Conservation (phyloP, 1,140 invertebrate genomes). For the Acromyrmex heyeri region DNA sequence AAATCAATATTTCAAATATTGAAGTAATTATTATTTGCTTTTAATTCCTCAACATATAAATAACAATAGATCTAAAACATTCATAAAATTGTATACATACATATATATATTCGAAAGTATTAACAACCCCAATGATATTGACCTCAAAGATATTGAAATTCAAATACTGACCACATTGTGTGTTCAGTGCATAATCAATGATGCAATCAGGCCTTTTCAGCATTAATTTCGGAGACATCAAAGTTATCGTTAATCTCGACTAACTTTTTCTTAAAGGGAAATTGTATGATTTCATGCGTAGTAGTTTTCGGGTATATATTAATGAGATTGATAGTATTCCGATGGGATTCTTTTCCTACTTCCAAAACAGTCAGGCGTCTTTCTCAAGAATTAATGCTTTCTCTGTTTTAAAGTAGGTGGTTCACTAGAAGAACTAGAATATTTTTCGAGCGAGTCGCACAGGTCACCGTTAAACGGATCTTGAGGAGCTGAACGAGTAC, state of each 20-base stretch:
- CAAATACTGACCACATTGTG: slow-evolving; percentile 5
- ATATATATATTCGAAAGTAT: neutral
- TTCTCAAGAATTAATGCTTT: slow-evolving; percentile 52
- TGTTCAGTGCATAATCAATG: neutral
- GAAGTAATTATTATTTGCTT: neutral
- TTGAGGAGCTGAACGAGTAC: slow-evolving; percentile 24
- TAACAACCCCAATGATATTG: neutral
- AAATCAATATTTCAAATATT: neutral
- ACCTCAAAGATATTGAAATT: neutral
- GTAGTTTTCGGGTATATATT: slow-evolving; percentile 53
- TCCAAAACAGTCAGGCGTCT: slow-evolving; percentile 21
- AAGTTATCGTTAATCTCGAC: slow-evolving; percentile 45
- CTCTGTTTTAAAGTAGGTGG: slow-evolving; percentile 63
- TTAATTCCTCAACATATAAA: neutral
- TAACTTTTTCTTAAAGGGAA: neutral
- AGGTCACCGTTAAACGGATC: slow-evolving; percentile 29
- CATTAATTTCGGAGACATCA: slow-evolving; percentile 17
- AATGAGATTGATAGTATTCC: slow-evolving; percentile 69
- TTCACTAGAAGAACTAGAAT: slow-evolving; percentile 54
- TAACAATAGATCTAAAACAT: neutral
- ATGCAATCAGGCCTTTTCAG: neutral
- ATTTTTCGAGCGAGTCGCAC: slow-evolving; percentile 51
- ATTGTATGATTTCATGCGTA: neutral
- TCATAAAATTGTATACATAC: neutral
- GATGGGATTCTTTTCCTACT: slow-evolving; percentile 66